Evolutionary conservation across 2,113 vertebrate species (phyloP).

Genomic region (Recurvirostra avosetta): DNA sequence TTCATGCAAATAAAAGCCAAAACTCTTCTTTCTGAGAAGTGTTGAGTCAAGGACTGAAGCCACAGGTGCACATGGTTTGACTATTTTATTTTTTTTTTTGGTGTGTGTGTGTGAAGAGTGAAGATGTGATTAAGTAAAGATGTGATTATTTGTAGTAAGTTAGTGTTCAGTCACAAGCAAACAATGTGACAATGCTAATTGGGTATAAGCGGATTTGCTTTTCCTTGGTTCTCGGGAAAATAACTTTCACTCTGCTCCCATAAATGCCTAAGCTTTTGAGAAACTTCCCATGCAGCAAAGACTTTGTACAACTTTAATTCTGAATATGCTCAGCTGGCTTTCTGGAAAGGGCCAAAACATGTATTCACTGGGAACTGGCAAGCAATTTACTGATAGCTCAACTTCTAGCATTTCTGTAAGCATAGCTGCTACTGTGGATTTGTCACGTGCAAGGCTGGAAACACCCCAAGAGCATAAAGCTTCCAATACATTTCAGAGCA

Average conservation of each 20-base stretch:
- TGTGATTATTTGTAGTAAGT: not conserved
- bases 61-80: accelerated
- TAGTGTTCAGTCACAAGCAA: not conserved
- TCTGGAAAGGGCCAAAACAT: not conserved
- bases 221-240: not conserved
- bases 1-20: not conserved
- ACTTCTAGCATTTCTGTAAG: accelerated
- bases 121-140: not conserved
- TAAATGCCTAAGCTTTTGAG: not conserved
- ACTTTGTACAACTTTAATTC: not conserved
- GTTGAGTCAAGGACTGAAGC: not conserved
- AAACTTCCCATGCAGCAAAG: not conserved
- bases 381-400: not conserved
- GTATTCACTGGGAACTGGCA: not conserved
- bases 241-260: not conserved
- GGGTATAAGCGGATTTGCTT: not conserved
- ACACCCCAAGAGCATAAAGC: not conserved
- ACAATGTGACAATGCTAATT: not conserved
- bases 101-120: not conserved
- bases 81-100: too few relatives aligned
- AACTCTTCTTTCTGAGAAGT: not conserved
- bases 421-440: not conserved
- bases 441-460: not conserved
- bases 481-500: not conserved
- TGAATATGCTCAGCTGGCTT: not conserved